Evolutionary conservation across 2,113 vertebrate genomes (phyloP).

Genomic region (Ophthalmolycus amberensis): DNA sequence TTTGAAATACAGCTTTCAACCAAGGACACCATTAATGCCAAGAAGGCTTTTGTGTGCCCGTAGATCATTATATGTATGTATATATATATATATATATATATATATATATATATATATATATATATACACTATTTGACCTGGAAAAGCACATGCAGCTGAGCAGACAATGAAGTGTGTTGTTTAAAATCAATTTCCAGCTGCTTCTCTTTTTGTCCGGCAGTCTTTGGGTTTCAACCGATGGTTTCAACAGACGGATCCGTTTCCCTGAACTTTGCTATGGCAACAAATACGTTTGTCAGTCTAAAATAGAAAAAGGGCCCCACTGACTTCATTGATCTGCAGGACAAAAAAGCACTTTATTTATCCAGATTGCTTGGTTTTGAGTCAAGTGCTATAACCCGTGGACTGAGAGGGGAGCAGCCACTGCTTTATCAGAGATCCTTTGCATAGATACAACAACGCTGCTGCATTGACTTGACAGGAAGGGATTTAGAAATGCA

Average conservation of each 20-base stretch:
- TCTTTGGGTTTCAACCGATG: slow-evolving; percentile 54
- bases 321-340: slow-evolving; percentile 65
- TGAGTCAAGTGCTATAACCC: slow-evolving; percentile 36
- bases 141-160: slow-evolving; percentile 23
- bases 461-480: not conserved
- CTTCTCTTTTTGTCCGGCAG: slow-evolving; percentile 9
- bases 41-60: not conserved
- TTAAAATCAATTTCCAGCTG: not conserved
- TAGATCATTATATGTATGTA: not conserved
- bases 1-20: not conserved
- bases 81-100: not conserved
- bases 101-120: not conserved
- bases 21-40: not conserved
- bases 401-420: slow-evolving; percentile 1
- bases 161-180: slow-evolving; percentile 1
- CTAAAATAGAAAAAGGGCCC: slow-evolving; percentile 61
- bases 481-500: slow-evolving; percentile 16
- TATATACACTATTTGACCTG: slow-evolving; percentile 14
- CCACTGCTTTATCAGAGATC: slow-evolving; percentile 3
- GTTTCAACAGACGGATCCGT: slow-evolving; percentile 65
- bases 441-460: not conserved
- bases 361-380: slow-evolving; percentile 53
- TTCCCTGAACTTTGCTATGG: slow-evolving; percentile 82
- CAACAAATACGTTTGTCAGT: slow-evolving; percentile 77
- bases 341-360: slow-evolving; percentile 50